These are phyloP conservation scores for Coptotermes formosanus DNA, from an alignment of 1,140 invertebrate genomes.

Conservation along the genomic window DNA sequence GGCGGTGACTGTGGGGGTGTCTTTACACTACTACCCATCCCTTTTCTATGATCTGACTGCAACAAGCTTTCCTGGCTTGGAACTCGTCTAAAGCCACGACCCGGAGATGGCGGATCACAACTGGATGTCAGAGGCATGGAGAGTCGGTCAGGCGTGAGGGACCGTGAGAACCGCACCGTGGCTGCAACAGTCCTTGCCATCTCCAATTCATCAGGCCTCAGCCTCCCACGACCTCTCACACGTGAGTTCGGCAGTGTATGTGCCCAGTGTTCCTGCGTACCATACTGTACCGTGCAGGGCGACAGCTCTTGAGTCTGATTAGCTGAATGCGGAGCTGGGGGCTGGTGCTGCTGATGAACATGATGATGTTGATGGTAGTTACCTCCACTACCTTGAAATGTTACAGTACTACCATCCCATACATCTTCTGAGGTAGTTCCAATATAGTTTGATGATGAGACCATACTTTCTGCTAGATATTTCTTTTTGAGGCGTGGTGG, in stretches of 20 bases:
- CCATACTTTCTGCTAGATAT: slow-evolving; percentile 51
- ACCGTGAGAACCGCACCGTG: slow-evolving; percentile 43
- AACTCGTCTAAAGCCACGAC: background rate
- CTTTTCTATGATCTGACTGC: background rate
- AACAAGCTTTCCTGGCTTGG: background rate
- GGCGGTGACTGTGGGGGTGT: background rate
- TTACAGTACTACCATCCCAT: slow-evolving; percentile 53
- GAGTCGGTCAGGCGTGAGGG: slow-evolving; percentile 52
- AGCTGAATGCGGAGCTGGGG: background rate
- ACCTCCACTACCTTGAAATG: slow-evolving; percentile 45
- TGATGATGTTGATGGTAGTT: slow-evolving; percentile 4
- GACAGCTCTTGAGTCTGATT: background rate
- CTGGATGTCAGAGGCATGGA: slow-evolving; percentile 13
- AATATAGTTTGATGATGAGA: slow-evolving; percentile 41
- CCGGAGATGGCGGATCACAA: background rate
- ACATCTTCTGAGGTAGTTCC: slow-evolving; percentile 46
- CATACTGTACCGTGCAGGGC: background rate
- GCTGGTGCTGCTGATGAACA: background rate
- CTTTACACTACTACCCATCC: background rate
- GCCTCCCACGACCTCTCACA: slow-evolving; percentile 52
- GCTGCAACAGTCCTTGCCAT: slow-evolving; percentile 35
- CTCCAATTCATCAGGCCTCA: slow-evolving; percentile 49
- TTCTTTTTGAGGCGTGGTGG: slow-evolving; percentile 56
- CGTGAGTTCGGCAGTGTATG: slow-evolving; percentile 50
- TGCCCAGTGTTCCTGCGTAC: slow-evolving; percentile 46